Evolutionary conservation across 2,797 vertebrate species (phyloP).

Genomic region (Ctenopoma kingsleyae): DNA sequence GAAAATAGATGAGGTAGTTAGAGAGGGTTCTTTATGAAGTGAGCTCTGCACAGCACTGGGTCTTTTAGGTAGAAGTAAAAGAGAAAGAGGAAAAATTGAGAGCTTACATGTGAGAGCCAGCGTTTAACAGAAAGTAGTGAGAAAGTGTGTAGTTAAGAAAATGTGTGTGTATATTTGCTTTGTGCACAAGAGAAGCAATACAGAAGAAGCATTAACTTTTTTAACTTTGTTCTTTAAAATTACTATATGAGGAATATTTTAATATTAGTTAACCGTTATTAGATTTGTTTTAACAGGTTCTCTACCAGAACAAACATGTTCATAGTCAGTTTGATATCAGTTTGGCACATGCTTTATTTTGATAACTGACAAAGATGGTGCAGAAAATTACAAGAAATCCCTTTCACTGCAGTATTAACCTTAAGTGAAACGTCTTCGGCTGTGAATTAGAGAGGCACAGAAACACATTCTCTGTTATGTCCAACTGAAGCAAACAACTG

Average conservation of each 20-base stretch:
- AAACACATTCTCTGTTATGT: not conserved
- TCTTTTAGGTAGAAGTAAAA: conserved; percentile 79
- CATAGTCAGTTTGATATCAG: too few relatives aligned
- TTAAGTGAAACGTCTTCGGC: too few relatives aligned
- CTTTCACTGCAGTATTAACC: too few relatives aligned
- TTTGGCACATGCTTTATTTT: too few relatives aligned
- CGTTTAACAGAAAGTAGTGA: conserved; percentile 13
- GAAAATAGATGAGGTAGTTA: conserved; percentile 99
- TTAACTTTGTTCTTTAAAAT: not conserved
- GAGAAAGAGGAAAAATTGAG: conserved; percentile 43
- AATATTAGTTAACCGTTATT: not conserved
- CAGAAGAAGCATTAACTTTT: not conserved
- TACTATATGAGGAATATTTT: not conserved
- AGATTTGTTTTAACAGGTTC: conserved; percentile 2
- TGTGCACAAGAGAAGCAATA: not conserved
- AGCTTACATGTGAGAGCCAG: conserved; percentile 32
- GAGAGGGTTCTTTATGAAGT: conserved; percentile 96
- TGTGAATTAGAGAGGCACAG: too few relatives aligned
- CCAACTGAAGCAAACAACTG: not conserved
- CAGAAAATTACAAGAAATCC: too few relatives aligned
- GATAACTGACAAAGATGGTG: too few relatives aligned
- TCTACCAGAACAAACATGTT: too few relatives aligned
- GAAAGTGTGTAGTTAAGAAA: not conserved
- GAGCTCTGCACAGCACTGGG: conserved; percentile 78
- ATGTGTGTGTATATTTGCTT: not conserved